Percentiles rank a stretch among this genome's conserved stretches.
phyloP scores from a whole-genome alignment of 2,888 invertebrate genomes.

The Hermodice carunculata region DNA sequence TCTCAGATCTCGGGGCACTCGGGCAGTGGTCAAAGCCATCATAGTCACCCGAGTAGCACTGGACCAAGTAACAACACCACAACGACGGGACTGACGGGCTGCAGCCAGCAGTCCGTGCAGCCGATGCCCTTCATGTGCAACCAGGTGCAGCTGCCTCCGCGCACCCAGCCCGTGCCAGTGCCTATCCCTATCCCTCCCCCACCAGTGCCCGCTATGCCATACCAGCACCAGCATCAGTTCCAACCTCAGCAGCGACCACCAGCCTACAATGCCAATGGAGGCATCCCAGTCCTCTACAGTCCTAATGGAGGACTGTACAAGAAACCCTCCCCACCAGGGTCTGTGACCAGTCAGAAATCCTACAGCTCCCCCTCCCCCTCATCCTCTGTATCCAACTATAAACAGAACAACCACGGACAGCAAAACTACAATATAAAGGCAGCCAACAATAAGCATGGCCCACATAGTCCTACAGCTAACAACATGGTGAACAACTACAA shows the following conservation, averaged over 20 bases:
- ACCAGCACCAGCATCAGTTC: constrained; percentile 14
- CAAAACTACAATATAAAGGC: not conserved
- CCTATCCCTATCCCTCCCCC: constrained; percentile 41
- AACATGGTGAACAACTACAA: constrained; percentile 27
- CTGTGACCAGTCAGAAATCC: constrained; percentile 61
- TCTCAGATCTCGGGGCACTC: constrained; percentile 35
- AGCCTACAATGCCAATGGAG: not conserved
- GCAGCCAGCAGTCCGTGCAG: constrained; percentile 7
- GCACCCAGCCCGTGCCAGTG: constrained; percentile 15
- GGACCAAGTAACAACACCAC: constrained; percentile 33
- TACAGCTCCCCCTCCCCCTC: constrained; percentile 46
- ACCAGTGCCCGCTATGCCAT: constrained; percentile 30
- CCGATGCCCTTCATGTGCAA: constrained; percentile 4
- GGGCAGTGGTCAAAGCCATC: constrained; percentile 22
- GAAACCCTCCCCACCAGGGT: constrained; percentile 62
- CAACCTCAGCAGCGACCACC: constrained; percentile 19
- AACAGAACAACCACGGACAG: constrained; percentile 3
- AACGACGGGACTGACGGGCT: constrained; percentile 7
- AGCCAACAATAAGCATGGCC: not conserved
- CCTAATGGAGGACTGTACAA: constrained; percentile 45
- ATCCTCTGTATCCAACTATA: constrained; percentile 17
- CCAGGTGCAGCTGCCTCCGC: constrained; percentile 11
- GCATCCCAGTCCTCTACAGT: constrained; percentile 1
- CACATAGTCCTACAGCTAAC: constrained; percentile 16
- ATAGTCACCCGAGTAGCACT: constrained; percentile 33